Base-by-base conservation (phyloP, 1,140 invertebrate species). In the Zaprionus camerounensis region DNA sequence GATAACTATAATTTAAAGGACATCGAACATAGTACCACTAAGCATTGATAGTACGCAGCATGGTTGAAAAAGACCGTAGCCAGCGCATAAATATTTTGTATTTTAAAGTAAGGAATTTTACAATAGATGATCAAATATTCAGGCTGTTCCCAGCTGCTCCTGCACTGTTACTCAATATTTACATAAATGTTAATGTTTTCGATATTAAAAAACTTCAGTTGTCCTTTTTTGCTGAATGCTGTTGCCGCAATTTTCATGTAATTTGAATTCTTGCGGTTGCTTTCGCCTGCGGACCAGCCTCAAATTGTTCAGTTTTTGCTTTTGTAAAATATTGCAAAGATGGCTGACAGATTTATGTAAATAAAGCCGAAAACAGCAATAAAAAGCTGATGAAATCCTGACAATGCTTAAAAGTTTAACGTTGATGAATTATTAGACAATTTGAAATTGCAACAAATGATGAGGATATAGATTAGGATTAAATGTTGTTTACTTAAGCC, bases 221-320 rank as follows among this genome's bases (percentile, higher is more conserved):
- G 17, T 61, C 26, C 13, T 26, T 51, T 49, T n/a, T 26, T 26
- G 15, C 58, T 34, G 28, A 36, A 59, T 11, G 17, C 51, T 51
- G 53, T 72, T 26, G 44, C 41, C 53, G 72, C 41, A 73, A 76
- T 74, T 76, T 82, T 76, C 65, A 76, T 83, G 77, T 78, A 86
- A 82, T 82, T 87, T 74, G 68, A 82, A 78, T 82, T 87, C 67
- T 64, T 83, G 83, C 59, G 76, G 83, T 53, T 15, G 38, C 44
- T 15, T 70, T 69, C n/a, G 58, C 71, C 79, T 62, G 58, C 63
- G 49, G 58, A 46, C 17, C 15, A 49, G 59, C 70, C 38, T 56
- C 22, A 77, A 80, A 77, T 87, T 46, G 41, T 46, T 46, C n/a
- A 46, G n/a, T 46, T 46, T 46, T 46, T 46, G 2, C 17, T 17